Conservation (phyloP, 2,888 invertebrate genomes). For the Volucella bombylans region DNA sequence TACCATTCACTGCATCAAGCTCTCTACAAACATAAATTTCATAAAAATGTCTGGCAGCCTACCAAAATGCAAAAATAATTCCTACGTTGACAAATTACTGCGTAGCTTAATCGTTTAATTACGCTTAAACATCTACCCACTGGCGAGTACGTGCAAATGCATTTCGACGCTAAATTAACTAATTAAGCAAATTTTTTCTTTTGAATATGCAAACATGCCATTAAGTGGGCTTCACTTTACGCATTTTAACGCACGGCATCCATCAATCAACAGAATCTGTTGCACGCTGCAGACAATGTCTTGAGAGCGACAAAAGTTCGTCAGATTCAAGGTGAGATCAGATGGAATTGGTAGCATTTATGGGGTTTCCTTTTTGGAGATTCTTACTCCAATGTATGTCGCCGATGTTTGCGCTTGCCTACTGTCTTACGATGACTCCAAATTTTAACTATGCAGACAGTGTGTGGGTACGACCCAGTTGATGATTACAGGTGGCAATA, state of each 20-base stretch:
- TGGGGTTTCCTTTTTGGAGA: background rate
- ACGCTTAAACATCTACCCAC: slow-evolving; percentile 40
- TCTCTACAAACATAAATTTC: background rate
- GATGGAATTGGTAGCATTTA: background rate
- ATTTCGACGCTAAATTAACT: slow-evolving; percentile 19
- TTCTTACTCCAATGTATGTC: background rate
- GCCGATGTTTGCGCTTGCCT: background rate
- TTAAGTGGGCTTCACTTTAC: background rate
- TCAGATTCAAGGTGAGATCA: slow-evolving; percentile 20
- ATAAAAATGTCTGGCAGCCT: background rate
- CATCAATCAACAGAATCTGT: slow-evolving; percentile 15
- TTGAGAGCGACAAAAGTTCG: background rate
- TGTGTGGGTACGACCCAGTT: slow-evolving; percentile 33
- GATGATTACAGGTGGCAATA: slow-evolving; percentile 13
- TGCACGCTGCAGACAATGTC: background rate
- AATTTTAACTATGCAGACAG: slow-evolving; percentile 9
- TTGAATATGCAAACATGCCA: slow-evolving; percentile 12
- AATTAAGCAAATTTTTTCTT: slow-evolving; percentile 10
- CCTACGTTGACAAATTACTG: slow-evolving; percentile 37
- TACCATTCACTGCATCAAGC: background rate
- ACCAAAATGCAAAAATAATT: slow-evolving; percentile 15
- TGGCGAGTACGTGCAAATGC: background rate
- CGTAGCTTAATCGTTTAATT: slow-evolving; percentile 46
- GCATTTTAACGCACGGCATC: background rate
- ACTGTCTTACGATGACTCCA: slow-evolving; percentile 16